Evolutionary conservation across 2,888 invertebrate species (phyloP).

Genomic region (Protodeltote pygarga): DNA sequence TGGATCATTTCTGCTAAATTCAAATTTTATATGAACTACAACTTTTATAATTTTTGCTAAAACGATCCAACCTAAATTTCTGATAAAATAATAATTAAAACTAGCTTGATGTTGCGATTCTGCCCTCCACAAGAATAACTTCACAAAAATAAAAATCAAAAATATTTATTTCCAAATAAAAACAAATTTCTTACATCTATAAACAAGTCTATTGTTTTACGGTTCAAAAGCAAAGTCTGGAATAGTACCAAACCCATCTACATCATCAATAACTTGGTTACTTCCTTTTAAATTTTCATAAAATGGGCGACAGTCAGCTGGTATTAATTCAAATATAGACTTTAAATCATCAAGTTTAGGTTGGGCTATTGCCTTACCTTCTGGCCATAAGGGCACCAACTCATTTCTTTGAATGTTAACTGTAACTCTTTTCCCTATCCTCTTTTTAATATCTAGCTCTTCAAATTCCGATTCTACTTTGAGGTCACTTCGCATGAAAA

Average conservation of each 20-base stretch:
- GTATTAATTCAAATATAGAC: slow-evolving; percentile 10
- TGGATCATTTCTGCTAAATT: slow-evolving; percentile 2
- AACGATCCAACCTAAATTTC: slow-evolving; percentile 6
- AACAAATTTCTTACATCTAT: slow-evolving; percentile 2
- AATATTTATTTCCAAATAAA: slow-evolving; percentile 5
- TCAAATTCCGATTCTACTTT: not conserved
- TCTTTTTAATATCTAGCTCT: slow-evolving; percentile 5
- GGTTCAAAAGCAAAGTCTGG: slow-evolving; percentile 11
- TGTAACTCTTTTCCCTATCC: slow-evolving; percentile 5
- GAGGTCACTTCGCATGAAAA: slow-evolving; percentile 3
- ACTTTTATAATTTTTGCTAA: not conserved
- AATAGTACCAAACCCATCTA: slow-evolving; percentile 11
- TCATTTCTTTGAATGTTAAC: slow-evolving; percentile 12
- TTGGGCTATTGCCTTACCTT: slow-evolving; percentile 8
- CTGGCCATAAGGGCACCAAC: slow-evolving; percentile 7
- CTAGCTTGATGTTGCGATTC: slow-evolving; percentile 5
- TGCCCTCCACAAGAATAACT: slow-evolving; percentile 1
- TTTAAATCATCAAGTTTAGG: slow-evolving; percentile 9
- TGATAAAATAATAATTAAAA: too few species aligned
- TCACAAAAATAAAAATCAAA: slow-evolving; percentile 4
- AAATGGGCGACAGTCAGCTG: slow-evolving; percentile 7
- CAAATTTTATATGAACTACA: slow-evolving; percentile 2
- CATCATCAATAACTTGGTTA: slow-evolving; percentile 7
- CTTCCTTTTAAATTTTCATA: slow-evolving; percentile 9
- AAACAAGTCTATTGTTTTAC: not conserved